A percentile compares a stretch with the other conserved stretches of the same genome.
phyloP scores from a whole-genome alignment of 2,797 vertebrate genomes.

The Lepilemur ruficaudatus region DNA sequence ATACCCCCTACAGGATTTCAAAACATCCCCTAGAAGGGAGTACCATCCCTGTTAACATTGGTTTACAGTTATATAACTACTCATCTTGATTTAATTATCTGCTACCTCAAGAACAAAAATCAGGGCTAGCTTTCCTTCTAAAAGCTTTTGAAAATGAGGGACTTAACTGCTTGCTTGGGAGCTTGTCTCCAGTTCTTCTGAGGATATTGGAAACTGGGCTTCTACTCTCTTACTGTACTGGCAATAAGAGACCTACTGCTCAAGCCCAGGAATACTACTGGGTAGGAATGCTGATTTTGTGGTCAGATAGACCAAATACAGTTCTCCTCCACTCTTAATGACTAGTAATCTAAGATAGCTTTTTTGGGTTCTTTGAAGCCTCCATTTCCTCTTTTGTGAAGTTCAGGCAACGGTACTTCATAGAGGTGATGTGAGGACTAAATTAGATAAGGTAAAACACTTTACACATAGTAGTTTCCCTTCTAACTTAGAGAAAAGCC shows the following conservation, averaged over 20 bases:
- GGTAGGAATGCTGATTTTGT: neutral
- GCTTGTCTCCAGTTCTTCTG: neutral
- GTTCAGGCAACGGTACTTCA: neutral
- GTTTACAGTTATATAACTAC: neutral
- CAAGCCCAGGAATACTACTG: neutral
- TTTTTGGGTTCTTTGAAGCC: neutral
- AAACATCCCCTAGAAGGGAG: neutral
- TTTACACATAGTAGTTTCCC: neutral
- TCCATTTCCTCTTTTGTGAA: neutral
- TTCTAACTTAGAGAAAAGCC: neutral
- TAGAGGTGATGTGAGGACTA: neutral
- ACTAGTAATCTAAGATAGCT: neutral
- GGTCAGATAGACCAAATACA: neutral
- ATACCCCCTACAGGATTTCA: neutral
- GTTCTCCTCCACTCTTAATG: neutral
- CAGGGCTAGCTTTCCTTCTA: neutral
- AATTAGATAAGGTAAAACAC: neutral
- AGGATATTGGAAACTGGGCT: neutral
- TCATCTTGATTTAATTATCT: neutral
- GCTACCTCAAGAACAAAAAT: neutral
- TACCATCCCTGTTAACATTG: neutral
- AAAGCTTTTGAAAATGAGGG: constrained; percentile 2
- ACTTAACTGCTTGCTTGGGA: neutral
- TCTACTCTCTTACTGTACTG: neutral
- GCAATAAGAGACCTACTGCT: neutral